A percentile compares a stretch with the other conserved stretches of the same genome.
Evolutionary conservation across 2,888 invertebrate genomes (phyloP).

Genomic region (Pecten maximus): DNA sequence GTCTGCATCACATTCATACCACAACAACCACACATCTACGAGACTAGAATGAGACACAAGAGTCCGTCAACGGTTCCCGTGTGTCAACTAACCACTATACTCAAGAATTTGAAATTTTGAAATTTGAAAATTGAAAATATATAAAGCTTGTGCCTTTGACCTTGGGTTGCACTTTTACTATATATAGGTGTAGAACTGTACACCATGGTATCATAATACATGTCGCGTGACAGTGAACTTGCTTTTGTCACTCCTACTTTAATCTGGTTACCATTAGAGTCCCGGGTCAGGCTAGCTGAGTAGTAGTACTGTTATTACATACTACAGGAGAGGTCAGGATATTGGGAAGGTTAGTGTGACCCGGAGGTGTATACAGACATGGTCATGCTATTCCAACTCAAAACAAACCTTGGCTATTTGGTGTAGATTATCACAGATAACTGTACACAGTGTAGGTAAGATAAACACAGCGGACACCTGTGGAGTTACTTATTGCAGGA

Average conservation of each 20-base stretch:
- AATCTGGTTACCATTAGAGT: background rate
- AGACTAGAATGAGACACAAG: no score
- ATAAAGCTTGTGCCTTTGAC: background rate
- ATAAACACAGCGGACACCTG: slow-evolving; percentile 12
- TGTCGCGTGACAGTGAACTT: background rate
- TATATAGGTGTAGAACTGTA: background rate
- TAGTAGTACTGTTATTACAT: background rate
- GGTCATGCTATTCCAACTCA: background rate
- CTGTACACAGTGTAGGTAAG: background rate
- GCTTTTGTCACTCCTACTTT: background rate
- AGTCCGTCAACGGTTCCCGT: no score
- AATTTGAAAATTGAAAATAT: background rate
- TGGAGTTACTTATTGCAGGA: background rate
- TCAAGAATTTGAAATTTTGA: no score
- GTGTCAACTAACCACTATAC: no score
- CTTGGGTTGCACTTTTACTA: background rate
- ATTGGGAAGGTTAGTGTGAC: background rate
- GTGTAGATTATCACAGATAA: slow-evolving; percentile 19
- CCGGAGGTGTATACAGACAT: background rate
- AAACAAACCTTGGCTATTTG: background rate
- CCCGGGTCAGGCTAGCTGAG: background rate
- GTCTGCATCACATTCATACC: no score
- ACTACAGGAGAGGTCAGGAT: background rate
- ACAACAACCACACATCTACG: no score
- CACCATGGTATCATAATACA: background rate